phyloP scores from a whole-genome alignment of 2,888 invertebrate species.

The Ormia ochracea region DNA sequence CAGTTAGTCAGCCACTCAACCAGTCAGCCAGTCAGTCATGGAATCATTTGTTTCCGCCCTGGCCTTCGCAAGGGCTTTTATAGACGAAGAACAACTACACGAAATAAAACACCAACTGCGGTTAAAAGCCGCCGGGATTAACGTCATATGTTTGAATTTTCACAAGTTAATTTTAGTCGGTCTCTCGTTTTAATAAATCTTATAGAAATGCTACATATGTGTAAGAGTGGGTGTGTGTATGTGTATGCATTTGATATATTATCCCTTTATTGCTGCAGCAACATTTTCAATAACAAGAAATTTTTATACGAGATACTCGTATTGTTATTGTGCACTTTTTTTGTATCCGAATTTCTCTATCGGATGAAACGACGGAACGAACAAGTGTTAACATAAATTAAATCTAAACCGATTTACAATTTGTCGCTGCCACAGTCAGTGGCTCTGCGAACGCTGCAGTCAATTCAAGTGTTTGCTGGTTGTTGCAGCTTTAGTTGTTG shows the following conservation, averaged over 20 bases:
- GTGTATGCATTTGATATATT: neutral
- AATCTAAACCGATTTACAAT: constrained; percentile 59
- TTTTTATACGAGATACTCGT: neutral
- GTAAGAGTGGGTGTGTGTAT: too few species aligned
- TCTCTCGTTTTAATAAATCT: neutral
- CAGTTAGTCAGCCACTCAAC: too few species aligned
- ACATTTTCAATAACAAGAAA: neutral
- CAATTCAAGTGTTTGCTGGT: neutral
- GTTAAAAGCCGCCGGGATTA: constrained; percentile 72
- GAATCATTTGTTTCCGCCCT: constrained; percentile 64
- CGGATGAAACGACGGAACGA: constrained; percentile 39
- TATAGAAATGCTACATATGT: neutral
- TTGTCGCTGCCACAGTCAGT: constrained; percentile 41
- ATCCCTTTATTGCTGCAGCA: constrained; percentile 8
- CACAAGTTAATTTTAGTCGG: constrained; percentile 70
- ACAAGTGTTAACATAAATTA: constrained; percentile 62
- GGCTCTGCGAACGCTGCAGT: neutral
- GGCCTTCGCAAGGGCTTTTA: constrained; percentile 17
- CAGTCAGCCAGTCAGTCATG: constrained; percentile 49
- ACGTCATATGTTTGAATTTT: constrained; percentile 75
- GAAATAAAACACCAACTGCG: constrained; percentile 68
- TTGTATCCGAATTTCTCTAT: neutral
- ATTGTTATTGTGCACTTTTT: constrained; percentile 41
- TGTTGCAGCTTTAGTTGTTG: neutral
- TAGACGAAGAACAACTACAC: constrained; percentile 34